Conservation (phyloP, 2,797 vertebrate species). For the Chelidonichthys spinosus region DNA sequence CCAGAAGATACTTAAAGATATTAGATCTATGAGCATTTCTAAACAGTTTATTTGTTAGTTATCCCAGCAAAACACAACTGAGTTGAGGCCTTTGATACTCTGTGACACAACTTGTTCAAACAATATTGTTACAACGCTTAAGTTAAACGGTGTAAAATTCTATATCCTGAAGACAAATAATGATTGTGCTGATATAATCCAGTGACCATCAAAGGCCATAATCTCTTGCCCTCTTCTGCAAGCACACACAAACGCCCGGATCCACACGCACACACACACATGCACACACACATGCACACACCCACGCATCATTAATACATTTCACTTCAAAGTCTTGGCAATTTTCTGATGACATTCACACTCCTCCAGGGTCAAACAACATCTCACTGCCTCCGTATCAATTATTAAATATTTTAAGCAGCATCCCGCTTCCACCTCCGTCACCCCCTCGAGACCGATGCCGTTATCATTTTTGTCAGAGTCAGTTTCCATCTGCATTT, state of each 20-base stretch:
- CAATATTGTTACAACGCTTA: conserved; percentile 48
- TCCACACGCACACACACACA: conserved; percentile 12
- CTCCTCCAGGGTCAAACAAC: conserved; percentile 99
- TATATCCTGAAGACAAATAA: conserved; percentile 71
- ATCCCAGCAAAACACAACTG: conserved; percentile 44
- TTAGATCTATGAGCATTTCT: background rate
- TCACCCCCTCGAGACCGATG: conserved; percentile 97
- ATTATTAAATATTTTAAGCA: conserved; percentile 99
- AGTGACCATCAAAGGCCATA: conserved; percentile 86
- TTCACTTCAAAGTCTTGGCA: conserved; percentile 98
- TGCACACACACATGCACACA: conserved; percentile 12
- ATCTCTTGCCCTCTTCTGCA: conserved; percentile 44
- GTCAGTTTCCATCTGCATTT: conserved; percentile 99
- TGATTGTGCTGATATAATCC: conserved; percentile 89
- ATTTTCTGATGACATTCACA: conserved; percentile 99
- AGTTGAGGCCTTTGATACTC: conserved; percentile 50
- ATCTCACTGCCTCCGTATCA: conserved; percentile 97
- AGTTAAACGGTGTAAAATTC: conserved; percentile 71
- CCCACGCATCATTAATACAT: conserved; percentile 70
- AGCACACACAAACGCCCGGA: conserved; percentile 13
- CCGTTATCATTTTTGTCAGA: conserved; percentile 99
- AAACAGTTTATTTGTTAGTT: background rate
- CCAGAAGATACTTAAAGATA: background rate
- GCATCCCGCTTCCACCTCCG: conserved; percentile 95
- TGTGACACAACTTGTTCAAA: conserved; percentile 43